A percentile compares a stretch with the other conserved stretches of the same genome.
phyloP scores from a whole-genome alignment of 2,888 invertebrate species.

The Atethmia centrago region DNA sequence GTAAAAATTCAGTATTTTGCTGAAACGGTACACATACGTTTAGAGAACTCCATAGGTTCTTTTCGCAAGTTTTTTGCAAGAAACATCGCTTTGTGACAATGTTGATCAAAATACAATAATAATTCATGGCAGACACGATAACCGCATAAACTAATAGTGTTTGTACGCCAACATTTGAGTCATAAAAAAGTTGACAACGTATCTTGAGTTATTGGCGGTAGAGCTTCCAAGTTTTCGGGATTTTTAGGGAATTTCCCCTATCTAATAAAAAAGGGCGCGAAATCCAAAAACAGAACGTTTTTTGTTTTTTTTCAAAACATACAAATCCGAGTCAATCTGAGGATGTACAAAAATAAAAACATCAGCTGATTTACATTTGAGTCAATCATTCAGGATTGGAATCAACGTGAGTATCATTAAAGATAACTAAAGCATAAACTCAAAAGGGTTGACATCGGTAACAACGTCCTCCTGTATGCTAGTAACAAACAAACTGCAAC shows the following conservation, averaged over 20 bases:
- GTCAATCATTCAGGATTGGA: too few relatives aligned
- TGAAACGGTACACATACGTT: conserved; percentile 31
- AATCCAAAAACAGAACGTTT: background rate
- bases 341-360: background rate
- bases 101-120: conserved; percentile 80
- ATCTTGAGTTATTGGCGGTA: conserved; percentile 83
- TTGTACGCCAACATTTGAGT: conserved; percentile 75
- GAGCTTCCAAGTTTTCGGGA: conserved; percentile 47
- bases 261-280: background rate
- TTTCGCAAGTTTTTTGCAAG: conserved; percentile 64
- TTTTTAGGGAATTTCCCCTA: conserved; percentile 9
- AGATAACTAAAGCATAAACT: background rate
- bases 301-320: background rate
- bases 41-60: conserved; percentile 18
- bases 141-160: conserved; percentile 80
- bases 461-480: background rate
- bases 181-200: conserved; percentile 85
- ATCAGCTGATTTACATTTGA: background rate
- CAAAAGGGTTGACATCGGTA: background rate
- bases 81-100: conserved; percentile 65
- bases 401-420: background rate
- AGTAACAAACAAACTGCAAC: conserved; percentile 22
- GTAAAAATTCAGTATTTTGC: conserved; percentile 3
- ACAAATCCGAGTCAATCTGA: background rate
- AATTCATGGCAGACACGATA: conserved; percentile 75